Evolutionary conservation across 2,888 invertebrate genomes (phyloP), one percentile per base, ranked within the genome.

Genomic region (Drosophila robusta): DNA sequence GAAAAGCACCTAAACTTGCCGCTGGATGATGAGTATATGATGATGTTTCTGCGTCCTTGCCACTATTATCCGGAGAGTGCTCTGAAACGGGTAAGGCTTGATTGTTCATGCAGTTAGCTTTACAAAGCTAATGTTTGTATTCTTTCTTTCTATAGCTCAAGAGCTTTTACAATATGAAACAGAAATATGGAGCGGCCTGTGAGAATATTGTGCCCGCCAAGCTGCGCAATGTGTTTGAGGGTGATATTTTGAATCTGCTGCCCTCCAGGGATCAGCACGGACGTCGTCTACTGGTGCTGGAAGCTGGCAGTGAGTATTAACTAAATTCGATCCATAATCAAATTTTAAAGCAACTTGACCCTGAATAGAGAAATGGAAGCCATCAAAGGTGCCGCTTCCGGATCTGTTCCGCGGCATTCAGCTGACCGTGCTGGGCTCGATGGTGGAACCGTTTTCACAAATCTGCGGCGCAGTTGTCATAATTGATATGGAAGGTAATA

Each of bases 31-130:
- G 94, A 95, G 3, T 97, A 95, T 87, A 93, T 97, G 46, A 92
- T 95, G 65, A 95, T 96, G 91, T 98, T 97, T 90, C 93, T 98
- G 46, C 94, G 98, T 64, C 97, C 97, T 0, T 95, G 96, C 89
- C 97, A 97, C 92, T 98, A 95, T 92, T 96, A 98, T 90, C 94
- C 97, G 0, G 95, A 96, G 52, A 95, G 96, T 79, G 95, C 97
- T 3, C 95, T 96, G 72, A 94, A 95, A 91, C 93, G 96, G 92
- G 96, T 97, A 93, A 92, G 93, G 87, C 45, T n/a, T 14, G 2
- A 7, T 1, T 7, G 11, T 5, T 29, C 3, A 9, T 9, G 8
- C 2, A 9, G 9, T 29, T 2, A 8, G 3, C 9, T 29, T 29
- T 29, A 3, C 9, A 9, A 11, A 22, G 6, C 16, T 34, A 22